Evolutionary conservation across 1,140 invertebrate genomes (phyloP), one percentile per base, ranked within the genome.

Genomic region (Melitaea cinxia): DNA sequence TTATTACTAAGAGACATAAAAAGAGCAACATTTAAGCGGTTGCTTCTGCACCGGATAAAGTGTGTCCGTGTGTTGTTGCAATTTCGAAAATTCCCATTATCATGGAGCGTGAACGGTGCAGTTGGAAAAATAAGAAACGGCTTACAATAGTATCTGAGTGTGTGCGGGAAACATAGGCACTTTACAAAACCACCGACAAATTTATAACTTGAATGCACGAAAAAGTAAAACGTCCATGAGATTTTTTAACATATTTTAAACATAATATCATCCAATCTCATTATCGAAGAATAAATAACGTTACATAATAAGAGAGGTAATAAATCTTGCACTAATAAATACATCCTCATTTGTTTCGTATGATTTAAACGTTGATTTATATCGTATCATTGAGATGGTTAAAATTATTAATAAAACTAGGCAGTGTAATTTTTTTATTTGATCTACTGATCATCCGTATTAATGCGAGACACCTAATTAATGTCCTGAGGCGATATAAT

Each of bases 51-150:
- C 65, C 62, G 69, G 59, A 64, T 69, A 60, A 66, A 66, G 64
- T 49, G 68, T 70, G 74, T 62, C 65, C 66, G 77, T 85, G 80
- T 84, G 85, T 88, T 88, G 82, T 85, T 84, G 83, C 83, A 82
- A 88, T 88, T 85, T 84, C 79, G 83, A 80, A 85, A 80, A 85
- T 82, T 82, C 78, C 78, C 72, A 84, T 82, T 84, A 84, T 78
- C 61, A 79, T 73, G 55, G 63, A 78, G 73, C 68, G 70, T 68
- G 74, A 73, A 77, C 68, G 71, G 60, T 49, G 61, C 42, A 64
- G 69, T 70, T 60, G 59, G 66, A 72, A 67, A 70, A 73, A 84
- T 81, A 87, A 83, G 82, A 55, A 68, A 42, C 42, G 65, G 58
- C 73, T 75, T 79, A 83, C 84, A 83, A 85, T 80, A 77, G 73